phyloP scores from a whole-genome alignment of 2,113 vertebrate species.

The Dasyprocta punctata region DNA sequence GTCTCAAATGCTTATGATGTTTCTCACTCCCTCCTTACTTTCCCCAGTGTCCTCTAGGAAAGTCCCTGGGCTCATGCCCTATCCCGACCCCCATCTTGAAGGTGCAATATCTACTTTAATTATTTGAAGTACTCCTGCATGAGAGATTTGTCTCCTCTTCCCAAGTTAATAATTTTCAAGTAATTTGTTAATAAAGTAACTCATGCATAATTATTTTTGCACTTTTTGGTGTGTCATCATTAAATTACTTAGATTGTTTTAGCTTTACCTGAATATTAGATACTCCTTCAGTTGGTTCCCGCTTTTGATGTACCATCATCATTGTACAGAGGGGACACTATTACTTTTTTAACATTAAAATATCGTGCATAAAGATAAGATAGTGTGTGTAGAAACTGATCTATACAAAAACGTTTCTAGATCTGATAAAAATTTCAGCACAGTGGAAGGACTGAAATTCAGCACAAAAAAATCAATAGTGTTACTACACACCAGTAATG shows the following conservation, averaged over 20 bases:
- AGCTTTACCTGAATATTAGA: not conserved
- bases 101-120: not conserved
- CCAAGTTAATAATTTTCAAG: not conserved
- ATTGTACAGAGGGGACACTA: fast-evolving
- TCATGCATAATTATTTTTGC: not conserved
- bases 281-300: not conserved
- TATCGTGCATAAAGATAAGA: not conserved
- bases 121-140: not conserved
- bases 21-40: too few species aligned
- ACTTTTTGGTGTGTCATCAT: not conserved
- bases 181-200: not conserved
- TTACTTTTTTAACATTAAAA: not conserved
- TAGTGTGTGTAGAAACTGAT: not conserved
- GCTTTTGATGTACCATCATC: not conserved
- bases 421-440: not conserved
- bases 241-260: not conserved
- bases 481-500: not conserved
- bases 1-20: not conserved
- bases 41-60: not conserved
- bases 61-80: not conserved
- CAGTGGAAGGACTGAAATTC: not conserved
- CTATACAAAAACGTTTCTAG: not conserved
- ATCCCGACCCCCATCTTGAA: fast-evolving
- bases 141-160: not conserved
- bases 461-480: not conserved